Evolutionary conservation across 2,797 vertebrate species (phyloP), one percentile per base, ranked within the genome.

Genomic region (Morelia viridis): DNA sequence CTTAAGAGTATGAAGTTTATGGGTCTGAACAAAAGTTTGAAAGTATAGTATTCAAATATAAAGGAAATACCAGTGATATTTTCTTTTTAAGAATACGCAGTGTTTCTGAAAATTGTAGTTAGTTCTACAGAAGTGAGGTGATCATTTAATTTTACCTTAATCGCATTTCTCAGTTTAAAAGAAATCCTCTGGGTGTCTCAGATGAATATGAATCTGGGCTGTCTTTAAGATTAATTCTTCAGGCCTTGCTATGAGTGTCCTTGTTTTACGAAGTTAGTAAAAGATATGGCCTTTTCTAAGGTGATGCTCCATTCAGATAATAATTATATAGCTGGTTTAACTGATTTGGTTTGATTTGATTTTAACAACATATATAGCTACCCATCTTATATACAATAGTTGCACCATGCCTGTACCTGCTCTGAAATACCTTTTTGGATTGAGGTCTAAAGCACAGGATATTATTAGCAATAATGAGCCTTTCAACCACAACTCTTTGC

Each of bases 61-160:
- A 94, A 91, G 84, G 90, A 95, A 95, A 91, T 93, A 88, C 2
- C 93, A 91, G 86, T 91, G 92, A 93, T 86, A 94, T 93, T 89
- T 80, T 92, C 92, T 85, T 94, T 31, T 93, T 95, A 89, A 58
- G 56, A 56, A 88, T 93, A 85, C 58, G 17, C 60, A 95, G 9
- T 88, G 7, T 71, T 65, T n/a, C 80, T 62, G 41, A 46, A 71
- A 89, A 93, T 92, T 94, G 46, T 92, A 88, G 28, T 87, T 88
- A 91, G 86, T 92, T 89, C 17, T 28, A 93, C 53, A 91, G 31
- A 92, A 92, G 28, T 68, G 76, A 84, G 4, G 13, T 46, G 35
- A 50, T 65, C 15, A 56, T 41, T n/a, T 46, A 46, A 89, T 68
- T 65, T 7, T 11, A 68, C 10, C 26, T 61, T 62, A 62, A 90